phyloP scores from a whole-genome alignment of 2,113 vertebrate species.

The Equus przewalskii region DNA sequence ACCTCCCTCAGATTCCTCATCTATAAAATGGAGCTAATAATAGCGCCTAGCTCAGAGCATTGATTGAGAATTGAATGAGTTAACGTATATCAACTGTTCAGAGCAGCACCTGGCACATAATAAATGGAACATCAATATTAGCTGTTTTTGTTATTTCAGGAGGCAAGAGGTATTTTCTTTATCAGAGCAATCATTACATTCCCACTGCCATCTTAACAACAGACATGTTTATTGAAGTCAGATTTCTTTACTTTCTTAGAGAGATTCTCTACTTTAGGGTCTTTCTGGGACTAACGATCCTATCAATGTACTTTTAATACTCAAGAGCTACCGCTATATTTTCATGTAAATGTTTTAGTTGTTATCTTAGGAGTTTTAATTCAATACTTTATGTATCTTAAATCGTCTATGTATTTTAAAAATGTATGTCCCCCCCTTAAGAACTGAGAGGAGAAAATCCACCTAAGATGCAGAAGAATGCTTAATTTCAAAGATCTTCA shows the following conservation, averaged over 20 bases:
- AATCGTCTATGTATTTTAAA: neutral
- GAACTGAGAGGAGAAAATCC: neutral
- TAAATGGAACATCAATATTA: neutral
- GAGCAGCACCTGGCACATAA: neutral
- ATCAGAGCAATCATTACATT: neutral
- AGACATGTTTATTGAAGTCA: slow-evolving; percentile 16
- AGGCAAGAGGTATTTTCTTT: neutral
- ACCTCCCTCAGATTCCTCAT: neutral
- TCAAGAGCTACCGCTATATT: neutral
- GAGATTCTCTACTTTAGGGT: neutral
- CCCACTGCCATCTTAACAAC: neutral
- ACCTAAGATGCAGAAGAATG: neutral
- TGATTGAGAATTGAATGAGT: neutral
- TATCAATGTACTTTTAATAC: neutral
- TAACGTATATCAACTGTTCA: neutral
- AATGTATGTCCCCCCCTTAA: neutral
- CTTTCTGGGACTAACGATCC: neutral
- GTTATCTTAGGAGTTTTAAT: slow-evolving; percentile 2
- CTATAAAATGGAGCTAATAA: neutral
- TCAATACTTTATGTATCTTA: neutral
- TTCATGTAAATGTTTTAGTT: slow-evolving; percentile 32
- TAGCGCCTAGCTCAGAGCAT: neutral
- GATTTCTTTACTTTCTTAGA: neutral
- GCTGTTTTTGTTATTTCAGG: neutral
- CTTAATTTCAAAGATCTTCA: neutral